Percentiles rank a stretch among this genome's conserved stretches.
Evolutionary conservation across 2,113 vertebrate species (phyloP).

Genomic region (Urocolius indicus): DNA sequence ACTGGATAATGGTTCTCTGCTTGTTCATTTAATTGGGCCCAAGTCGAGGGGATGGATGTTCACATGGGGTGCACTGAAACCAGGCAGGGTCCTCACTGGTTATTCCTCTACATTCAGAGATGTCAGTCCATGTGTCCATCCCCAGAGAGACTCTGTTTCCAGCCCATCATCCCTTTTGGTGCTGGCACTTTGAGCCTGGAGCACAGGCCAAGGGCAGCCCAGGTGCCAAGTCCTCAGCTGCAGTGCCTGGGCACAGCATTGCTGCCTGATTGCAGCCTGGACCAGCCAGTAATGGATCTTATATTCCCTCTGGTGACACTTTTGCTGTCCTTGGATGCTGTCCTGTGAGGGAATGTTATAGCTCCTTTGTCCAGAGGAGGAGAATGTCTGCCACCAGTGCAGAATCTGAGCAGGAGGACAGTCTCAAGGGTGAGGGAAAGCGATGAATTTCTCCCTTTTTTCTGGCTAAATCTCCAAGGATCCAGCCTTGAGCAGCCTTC

Average conservation of each 20-base stretch:
- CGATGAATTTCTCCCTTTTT: background rate
- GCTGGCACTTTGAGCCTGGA: rapidly evolving
- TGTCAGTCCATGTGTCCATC: rapidly evolving
- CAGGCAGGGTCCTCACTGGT: rapidly evolving
- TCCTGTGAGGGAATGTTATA: background rate
- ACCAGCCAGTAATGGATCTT: background rate
- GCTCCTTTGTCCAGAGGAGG: background rate
- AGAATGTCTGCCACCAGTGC: background rate
- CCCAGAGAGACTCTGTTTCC: background rate
- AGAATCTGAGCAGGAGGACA: background rate
- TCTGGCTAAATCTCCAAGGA: background rate
- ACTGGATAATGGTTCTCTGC: background rate
- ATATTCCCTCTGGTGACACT: background rate
- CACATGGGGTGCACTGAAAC: background rate
- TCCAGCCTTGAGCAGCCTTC: background rate
- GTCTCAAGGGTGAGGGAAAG: background rate
- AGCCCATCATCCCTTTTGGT: background rate
- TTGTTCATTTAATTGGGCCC: background rate
- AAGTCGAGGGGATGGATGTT: rapidly evolving
- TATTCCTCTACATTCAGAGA: background rate
- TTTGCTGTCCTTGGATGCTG: background rate
- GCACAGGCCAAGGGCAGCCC: background rate
- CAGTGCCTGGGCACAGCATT: background rate
- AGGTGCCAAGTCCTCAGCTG: conserved; percentile 34
- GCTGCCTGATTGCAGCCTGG: background rate